Conservation (phyloP, 2,797 vertebrate species). For the Neopelma chrysocephalum region DNA sequence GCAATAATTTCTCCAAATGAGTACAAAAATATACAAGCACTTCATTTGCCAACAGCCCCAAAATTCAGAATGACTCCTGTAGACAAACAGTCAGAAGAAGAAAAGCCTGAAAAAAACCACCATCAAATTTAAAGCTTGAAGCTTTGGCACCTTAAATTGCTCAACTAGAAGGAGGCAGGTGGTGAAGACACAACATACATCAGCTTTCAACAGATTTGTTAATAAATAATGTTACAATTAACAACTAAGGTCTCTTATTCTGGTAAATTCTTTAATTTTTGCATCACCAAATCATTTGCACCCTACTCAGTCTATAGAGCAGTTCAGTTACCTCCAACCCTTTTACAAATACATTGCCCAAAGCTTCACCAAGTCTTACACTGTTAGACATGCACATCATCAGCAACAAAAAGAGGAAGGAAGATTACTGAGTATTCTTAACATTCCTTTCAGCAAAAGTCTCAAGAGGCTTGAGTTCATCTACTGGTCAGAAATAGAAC, state of each 20-base stretch:
- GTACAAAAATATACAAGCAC: accelerated
- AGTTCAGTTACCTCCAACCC: not conserved
- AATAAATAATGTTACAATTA: not conserved
- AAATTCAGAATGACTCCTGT: not conserved
- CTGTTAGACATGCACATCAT: not conserved
- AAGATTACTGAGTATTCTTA: not conserved
- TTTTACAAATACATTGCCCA: not conserved
- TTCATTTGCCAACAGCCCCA: not conserved
- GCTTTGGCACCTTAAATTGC: not conserved
- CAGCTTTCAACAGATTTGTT: not conserved
- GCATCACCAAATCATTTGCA: not conserved
- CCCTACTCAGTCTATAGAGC: accelerated
- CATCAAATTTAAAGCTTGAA: not conserved
- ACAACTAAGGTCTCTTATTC: not conserved
- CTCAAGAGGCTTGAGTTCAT: not conserved
- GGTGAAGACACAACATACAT: not conserved
- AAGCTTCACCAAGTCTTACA: not conserved
- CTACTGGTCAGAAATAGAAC: not conserved
- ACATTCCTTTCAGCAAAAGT: not conserved
- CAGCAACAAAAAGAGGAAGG: not conserved
- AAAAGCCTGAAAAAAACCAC: not conserved
- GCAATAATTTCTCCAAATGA: not conserved
- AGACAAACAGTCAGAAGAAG: not conserved
- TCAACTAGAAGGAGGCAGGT: not conserved
- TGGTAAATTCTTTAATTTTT: not conserved